Base-by-base conservation (phyloP, 2,797 vertebrate genomes). In the Muscicapa comitata region DNA sequence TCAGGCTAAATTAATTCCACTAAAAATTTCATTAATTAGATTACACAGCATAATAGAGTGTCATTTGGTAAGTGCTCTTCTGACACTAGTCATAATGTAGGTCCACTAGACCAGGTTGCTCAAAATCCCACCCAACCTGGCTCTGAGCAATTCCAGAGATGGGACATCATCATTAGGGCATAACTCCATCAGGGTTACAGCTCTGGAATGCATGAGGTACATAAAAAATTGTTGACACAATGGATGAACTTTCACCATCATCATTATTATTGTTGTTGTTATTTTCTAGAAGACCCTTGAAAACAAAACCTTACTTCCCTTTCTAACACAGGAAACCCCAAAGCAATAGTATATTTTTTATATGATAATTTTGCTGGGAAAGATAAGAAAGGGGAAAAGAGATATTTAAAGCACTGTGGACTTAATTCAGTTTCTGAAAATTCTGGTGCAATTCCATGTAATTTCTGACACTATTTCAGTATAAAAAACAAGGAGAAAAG, bases 1-100 rank as follows among this genome's bases (percentile, higher is more conserved):
- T 77, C 13, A 78, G 23, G 42, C 31, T 70, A 95, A 91, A 93
- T 66, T 28, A 94, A 93, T 94, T 88, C 59, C 89, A 88, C 65
- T 82, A 91, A 95, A 95, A 79, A 71, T 31, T 10, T 53, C 5
- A 75, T 66, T 70, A 61, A 79, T 93, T 54, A 88, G 45, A 91
- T 94, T 75, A 68, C 37, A 79, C 42, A 90, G 20, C 48, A 54
- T 84, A 83, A 77, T 33, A 26, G 13, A 66, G 31, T 68, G 35
- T 57, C 42, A 51, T 67, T 67, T 43, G 16, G 25, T 42, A 51
- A 85, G 37, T 53, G n/a, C 29, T 94, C 94, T 78, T 78, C 66
- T 65, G 77, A 66, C 77, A 65, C 9, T 24, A 61, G 62, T 42
- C 54, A 55, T 61, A 79, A 78, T 58, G 26, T 17, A 61, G 38